Evolutionary conservation across 2,888 invertebrate genomes (phyloP), one percentile per base, ranked within the genome.

Genomic region (Oxycera nigricornis): DNA sequence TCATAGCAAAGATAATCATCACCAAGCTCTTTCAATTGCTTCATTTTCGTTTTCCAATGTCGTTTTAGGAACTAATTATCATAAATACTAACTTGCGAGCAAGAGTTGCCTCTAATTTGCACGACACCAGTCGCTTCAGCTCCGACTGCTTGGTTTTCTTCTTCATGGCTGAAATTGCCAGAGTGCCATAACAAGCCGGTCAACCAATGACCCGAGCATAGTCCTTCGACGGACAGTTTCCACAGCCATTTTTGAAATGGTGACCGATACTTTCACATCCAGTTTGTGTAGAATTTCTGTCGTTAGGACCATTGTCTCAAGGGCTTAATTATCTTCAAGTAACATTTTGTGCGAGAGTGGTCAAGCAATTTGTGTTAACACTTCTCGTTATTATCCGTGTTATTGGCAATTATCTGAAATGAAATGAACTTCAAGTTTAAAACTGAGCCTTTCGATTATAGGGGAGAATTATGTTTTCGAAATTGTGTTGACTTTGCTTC

Each of bases 281-380:
- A 70, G 68, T 70, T 73, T 73, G n/a, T n/a, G n/a, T n/a, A 30
- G 31, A 75, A 35, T 73, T 73, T 22, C 26, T 61, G 46, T 59
- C 59, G 39, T 35, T 46, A 55, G 41, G 30, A n/a, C 24, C 22
- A 28, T 55, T 28, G 30, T 26, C 65, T 35, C 57, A 35, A 59
- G 68, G 70, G 73, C 39, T 75, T 73, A 50, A 68, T 67, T 74
- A 59, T 50, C 72, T 24, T 22, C 24, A n/a, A 22, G 72, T 52
- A 28, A 22, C 2, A 17, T 14, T 62, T 35, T 4, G 28, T 14
- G 11, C 30, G 39, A 14, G 9, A 72, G 76, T 74, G 76, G 74
- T 74, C 74, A 72, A 52, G 55, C 31, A 76, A 74, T 76, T 76
- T 74, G 76, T 72, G 76, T 76, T 76, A 72, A 59, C 76, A 76